Conservation (phyloP, 2,797 vertebrate genomes). For the Amniataba percoides region DNA sequence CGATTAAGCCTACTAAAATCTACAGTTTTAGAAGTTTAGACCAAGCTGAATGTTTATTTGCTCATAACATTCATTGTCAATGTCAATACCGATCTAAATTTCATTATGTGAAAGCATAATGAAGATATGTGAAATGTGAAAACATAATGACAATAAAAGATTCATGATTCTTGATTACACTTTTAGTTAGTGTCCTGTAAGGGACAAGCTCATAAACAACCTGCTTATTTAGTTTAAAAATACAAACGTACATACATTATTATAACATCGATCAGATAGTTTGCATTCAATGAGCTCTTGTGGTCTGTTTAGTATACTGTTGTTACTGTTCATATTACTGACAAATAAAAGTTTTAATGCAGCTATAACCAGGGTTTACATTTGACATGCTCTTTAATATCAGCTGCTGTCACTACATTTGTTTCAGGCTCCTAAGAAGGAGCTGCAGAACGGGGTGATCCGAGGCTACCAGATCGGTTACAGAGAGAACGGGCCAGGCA, state of each 20-base stretch:
- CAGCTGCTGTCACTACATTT: not conserved
- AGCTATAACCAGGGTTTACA: not conserved
- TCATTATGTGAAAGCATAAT: too few relatives aligned
- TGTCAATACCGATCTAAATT: too few relatives aligned
- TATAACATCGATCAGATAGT: not conserved
- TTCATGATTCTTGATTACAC: too few relatives aligned
- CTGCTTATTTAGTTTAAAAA: not conserved
- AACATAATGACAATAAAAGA: too few relatives aligned
- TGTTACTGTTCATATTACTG: not conserved
- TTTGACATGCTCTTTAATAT: not conserved
- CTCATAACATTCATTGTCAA: not conserved
- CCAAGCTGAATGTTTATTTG: not conserved
- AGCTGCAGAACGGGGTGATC: slow-evolving; percentile 97
- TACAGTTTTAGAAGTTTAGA: not conserved
- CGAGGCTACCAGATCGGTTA: slow-evolving; percentile 98
- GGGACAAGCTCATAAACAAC: not conserved
- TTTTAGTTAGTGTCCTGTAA: not conserved
- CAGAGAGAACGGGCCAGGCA: slow-evolving; percentile 96
- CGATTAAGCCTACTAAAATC: not conserved
- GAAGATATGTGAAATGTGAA: too few relatives aligned
- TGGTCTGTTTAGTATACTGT: not conserved
- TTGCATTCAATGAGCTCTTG: not conserved
- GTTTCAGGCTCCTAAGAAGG: slow-evolving; percentile 94
- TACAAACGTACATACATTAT: too few relatives aligned
- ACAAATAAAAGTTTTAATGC: slow-evolving; percentile 3